Base-by-base conservation (phyloP, 2,113 vertebrate genomes). In the Channa maculata region DNA sequence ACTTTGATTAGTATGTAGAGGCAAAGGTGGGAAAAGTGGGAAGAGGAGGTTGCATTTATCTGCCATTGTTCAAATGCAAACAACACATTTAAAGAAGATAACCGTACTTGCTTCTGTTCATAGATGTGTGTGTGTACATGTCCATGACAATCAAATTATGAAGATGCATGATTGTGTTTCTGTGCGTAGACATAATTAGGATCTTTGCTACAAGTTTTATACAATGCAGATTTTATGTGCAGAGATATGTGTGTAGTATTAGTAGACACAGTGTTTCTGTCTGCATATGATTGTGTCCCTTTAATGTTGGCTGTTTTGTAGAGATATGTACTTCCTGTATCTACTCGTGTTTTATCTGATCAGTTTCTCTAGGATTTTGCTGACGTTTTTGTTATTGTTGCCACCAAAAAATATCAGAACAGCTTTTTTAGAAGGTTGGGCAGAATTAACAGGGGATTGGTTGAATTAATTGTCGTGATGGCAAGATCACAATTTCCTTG, bases 21-120 rank as follows among this genome's bases (percentile, higher is more conserved):
- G 49, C 13, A 54, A 8, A 55, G 5, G 24, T 24, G 24, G 24
- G 24, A 24, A 24, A 9, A 57, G 34, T 9, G 6, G 54, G 34
- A 50, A 71, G 46, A 50, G 15, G 39, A 57, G 57, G 3, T 9
- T 43, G 11, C 15, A 48, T 52, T 14, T 50, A 60, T 59, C 54
- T 46, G 52, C 44, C 38, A 33, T 15, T 41, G 36, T 5, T 50
- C 24, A 46, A 58, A 58, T 51, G 52, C 62, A 65, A 65, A 59
- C 49, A 24, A 51, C 13, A 44, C 36, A 10, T 58, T 2, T 63
- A 38, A 48, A 45, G 15, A 57, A 55, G 7, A 46, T 49, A 54
- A 24, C 46, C 52, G 33, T 46, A 50, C 50, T 43, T 51, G 54
- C 50, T 43, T 51, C n/a, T 62, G 49, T 46, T 39, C 59, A 55